Conservation (phyloP, 2,797 vertebrate genomes). For the Gephyroberyx darwinii region DNA sequence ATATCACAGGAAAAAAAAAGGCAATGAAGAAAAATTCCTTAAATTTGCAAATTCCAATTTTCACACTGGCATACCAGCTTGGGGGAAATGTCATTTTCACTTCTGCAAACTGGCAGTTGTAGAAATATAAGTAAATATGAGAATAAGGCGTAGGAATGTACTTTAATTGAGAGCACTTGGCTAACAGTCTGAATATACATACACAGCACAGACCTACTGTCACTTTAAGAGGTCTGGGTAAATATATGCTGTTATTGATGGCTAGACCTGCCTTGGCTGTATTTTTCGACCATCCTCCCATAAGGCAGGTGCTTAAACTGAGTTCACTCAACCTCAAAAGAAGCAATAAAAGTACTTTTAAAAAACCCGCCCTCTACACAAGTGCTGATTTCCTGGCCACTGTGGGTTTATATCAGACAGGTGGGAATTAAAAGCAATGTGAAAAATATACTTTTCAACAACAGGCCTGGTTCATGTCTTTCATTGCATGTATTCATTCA, state of each 20-base stretch:
- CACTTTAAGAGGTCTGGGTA: conserved; percentile 51
- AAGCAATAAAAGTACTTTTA: conserved; percentile 58
- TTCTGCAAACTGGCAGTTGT: conserved; percentile 38
- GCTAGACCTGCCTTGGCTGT: conserved; percentile 32
- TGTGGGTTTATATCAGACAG: conserved; percentile 51
- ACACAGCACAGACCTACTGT: conserved; percentile 26
- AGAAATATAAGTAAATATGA: conserved; percentile 58
- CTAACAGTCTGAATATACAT: conserved; percentile 39
- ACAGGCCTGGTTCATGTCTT: conserved; percentile 42
- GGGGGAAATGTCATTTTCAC: conserved; percentile 44
- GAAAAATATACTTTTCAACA: neutral
- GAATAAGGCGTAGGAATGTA: conserved; percentile 32
- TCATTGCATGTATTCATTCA: conserved; percentile 33
- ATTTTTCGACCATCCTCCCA: conserved; percentile 57
- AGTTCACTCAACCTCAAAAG: conserved; percentile 68
- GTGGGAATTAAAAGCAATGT: conserved; percentile 43
- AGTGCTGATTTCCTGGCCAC: conserved; percentile 47
- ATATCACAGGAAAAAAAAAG: neutral
- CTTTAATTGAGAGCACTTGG: conserved; percentile 45
- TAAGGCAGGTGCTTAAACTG: conserved; percentile 71
- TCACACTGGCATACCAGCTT: conserved; percentile 32
- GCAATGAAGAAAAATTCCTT: conserved; percentile 5
- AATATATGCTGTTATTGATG: conserved; percentile 66
- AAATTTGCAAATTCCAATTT: conserved; percentile 48
- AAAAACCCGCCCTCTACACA: conserved; percentile 54